Conservation (phyloP, 2,888 invertebrate species). For the Cyclophora albipunctata region DNA sequence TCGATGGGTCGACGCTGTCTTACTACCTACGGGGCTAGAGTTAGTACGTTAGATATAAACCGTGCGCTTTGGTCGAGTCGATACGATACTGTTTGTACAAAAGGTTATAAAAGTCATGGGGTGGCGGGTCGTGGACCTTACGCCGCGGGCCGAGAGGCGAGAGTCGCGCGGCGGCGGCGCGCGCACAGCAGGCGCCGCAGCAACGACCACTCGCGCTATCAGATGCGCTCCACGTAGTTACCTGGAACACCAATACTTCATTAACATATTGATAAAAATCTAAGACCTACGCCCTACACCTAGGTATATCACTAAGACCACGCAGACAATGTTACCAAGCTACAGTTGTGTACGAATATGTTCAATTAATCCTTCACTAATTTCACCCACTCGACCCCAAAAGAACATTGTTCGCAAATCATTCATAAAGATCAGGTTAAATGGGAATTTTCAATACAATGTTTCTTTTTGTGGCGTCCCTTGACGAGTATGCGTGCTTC, state of each 20-base stretch:
- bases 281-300: background rate
- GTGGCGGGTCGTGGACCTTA: conserved; percentile 38
- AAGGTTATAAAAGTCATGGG: conserved; percentile 62
- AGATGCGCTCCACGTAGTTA: conserved; percentile 79
- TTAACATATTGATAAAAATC: background rate
- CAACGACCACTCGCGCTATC: conserved; percentile 66
- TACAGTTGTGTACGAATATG: no score
- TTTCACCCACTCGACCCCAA: no score
- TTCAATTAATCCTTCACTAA: no score
- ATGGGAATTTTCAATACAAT: no score
- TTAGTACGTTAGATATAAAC: conserved; percentile 2
- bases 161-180: conserved; percentile 28
- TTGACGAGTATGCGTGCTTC: no score
- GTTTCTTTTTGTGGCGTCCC: no score
- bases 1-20: no score
- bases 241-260: conserved; percentile 70
- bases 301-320: no score
- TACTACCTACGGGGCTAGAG: conserved; percentile 7
- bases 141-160: no score
- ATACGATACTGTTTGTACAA: conserved; percentile 37
- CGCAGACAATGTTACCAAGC: no score
- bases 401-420: no score
- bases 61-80: conserved; percentile 7
- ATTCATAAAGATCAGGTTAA: no score
- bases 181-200: conserved; percentile 62